Conservation (phyloP, 2,113 vertebrate species). For the Phylloscopus trochilus region DNA sequence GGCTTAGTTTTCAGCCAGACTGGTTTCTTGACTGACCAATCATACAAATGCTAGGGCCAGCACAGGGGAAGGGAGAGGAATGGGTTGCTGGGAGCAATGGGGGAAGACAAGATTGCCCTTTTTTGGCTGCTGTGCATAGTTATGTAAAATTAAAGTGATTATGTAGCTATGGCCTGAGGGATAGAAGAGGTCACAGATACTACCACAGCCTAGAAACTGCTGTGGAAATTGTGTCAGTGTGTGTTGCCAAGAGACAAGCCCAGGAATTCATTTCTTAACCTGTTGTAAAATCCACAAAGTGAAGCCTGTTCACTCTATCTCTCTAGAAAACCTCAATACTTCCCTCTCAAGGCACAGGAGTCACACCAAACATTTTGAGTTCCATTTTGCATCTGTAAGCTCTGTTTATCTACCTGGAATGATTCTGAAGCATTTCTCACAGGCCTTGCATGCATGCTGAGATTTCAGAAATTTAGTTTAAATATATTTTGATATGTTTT, state of each 20-base stretch:
- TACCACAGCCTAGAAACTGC: conserved; percentile 14
- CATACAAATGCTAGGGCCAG: background rate
- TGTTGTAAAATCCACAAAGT: background rate
- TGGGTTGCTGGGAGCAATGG: background rate
- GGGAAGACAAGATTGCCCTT: conserved; percentile 11
- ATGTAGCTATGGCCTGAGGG: conserved; percentile 47
- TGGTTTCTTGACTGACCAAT: background rate
- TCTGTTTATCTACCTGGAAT: background rate
- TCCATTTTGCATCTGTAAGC: background rate
- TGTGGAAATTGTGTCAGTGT: conserved; percentile 27
- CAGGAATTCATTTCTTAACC: conserved; percentile 33
- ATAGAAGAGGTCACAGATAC: conserved; percentile 54
- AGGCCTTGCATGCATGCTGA: background rate
- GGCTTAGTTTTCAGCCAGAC: background rate
- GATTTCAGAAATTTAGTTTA: background rate
- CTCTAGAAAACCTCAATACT: background rate
- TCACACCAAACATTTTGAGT: background rate
- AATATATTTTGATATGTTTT: background rate
- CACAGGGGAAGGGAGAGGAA: background rate
- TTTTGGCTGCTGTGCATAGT: conserved; percentile 44
- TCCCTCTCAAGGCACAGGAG: background rate
- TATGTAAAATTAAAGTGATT: conserved; percentile 62
- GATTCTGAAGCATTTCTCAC: background rate
- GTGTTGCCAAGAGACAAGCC: conserved; percentile 48
- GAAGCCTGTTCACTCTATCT: background rate